Conservation (phyloP, 2,113 vertebrate genomes). For the Rallus limicola region DNA sequence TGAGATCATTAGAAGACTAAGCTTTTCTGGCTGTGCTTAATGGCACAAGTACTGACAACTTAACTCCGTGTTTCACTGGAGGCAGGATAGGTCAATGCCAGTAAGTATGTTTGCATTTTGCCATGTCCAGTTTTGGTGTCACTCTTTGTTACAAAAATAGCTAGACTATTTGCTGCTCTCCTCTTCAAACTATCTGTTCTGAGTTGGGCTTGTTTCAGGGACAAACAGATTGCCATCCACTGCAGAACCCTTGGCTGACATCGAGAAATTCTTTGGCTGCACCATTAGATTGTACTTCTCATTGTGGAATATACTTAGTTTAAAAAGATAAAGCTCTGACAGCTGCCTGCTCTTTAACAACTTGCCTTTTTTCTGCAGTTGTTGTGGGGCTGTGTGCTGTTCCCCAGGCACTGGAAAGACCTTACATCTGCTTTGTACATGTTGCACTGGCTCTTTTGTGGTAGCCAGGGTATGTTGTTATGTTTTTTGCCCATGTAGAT, state of each 20-base stretch:
- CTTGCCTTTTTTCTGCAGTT: not conserved
- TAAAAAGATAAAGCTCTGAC: not conserved
- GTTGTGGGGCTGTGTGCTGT: not conserved
- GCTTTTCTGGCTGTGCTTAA: not conserved
- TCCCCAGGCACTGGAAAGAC: not conserved
- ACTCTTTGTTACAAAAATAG: not conserved
- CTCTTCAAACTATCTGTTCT: not conserved
- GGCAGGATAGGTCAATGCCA: not conserved
- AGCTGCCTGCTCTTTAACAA: not conserved
- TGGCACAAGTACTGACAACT: not conserved
- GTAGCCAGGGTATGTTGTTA: not conserved
- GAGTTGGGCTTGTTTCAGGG: not conserved
- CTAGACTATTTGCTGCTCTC: not conserved
- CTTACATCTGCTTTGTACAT: not conserved
- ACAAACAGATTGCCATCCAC: not conserved
- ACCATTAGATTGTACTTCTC: not conserved
- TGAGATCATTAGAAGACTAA: not conserved
- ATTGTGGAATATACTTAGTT: not conserved
- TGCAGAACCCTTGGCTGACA: conserved; percentile 9
- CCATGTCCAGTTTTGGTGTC: not conserved
- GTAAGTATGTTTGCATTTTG: not conserved
- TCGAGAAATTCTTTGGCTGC: not conserved
- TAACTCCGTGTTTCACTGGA: not conserved
- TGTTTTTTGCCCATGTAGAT: not conserved
- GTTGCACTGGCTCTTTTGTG: not conserved